These are phyloP conservation scores for Rhyzopertha dominica DNA, from an alignment of 1,140 invertebrate species.

Conservation along the genomic window DNA sequence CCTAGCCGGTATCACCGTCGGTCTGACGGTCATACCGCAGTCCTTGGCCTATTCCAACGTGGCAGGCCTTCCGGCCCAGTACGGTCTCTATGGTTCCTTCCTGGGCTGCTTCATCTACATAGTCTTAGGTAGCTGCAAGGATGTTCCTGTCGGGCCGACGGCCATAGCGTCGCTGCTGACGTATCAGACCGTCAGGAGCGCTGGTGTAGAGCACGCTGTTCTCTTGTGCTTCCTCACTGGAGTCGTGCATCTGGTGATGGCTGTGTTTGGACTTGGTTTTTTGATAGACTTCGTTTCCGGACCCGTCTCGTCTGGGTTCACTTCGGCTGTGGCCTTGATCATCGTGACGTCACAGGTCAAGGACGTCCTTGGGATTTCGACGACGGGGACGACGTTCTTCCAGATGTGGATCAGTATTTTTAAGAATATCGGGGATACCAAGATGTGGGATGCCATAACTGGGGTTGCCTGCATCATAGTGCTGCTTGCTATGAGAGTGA, in stretches of 20 bases:
- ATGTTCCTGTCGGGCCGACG: constrained; percentile 83
- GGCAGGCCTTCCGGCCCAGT: constrained; percentile 73
- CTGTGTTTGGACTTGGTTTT: constrained; percentile 82
- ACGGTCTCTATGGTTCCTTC: constrained; percentile 88
- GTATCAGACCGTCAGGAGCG: constrained; percentile 63
- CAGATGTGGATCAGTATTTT: constrained; percentile 66
- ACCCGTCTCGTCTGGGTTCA: constrained; percentile 89
- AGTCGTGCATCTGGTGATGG: constrained; percentile 77
- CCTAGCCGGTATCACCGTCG: constrained; percentile 82
- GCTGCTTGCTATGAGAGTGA: constrained; percentile 65
- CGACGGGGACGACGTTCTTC: constrained; percentile 66
- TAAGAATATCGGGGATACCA: constrained; percentile 55
- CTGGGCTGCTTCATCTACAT: constrained; percentile 88
- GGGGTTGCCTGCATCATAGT: constrained; percentile 67
- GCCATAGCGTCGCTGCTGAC: constrained; percentile 80
- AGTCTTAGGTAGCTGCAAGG: constrained; percentile 84
- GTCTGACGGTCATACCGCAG: constrained; percentile 77
- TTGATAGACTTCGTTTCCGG: constrained; percentile 90
- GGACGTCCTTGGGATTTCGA: constrained; percentile 72
- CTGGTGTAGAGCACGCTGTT: constrained; percentile 69
- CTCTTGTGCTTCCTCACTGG: constrained; percentile 76
- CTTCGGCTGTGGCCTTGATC: constrained; percentile 86
- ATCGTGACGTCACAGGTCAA: constrained; percentile 87
- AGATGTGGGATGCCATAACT: constrained; percentile 62
- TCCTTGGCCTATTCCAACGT: constrained; percentile 80